These are phyloP conservation scores for Ochropacha duplaris DNA, from an alignment of 2,888 invertebrate genomes.

Conservation along the genomic window DNA sequence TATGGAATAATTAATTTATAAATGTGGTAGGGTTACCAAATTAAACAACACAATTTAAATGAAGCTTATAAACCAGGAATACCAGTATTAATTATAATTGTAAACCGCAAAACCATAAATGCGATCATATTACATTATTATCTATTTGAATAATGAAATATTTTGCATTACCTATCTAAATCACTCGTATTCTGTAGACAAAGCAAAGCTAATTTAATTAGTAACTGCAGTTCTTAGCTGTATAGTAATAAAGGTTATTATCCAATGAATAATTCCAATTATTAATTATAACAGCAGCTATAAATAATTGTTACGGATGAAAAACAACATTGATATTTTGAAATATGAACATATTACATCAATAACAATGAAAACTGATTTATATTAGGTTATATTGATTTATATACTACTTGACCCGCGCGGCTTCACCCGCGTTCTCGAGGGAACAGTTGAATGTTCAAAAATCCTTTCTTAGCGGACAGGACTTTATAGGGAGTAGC, in stretches of 20 bases:
- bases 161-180: not conserved
- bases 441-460: too few relatives aligned
- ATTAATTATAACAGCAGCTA: not conserved
- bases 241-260: not conserved
- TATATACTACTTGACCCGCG: not conserved
- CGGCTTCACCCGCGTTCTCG: too few relatives aligned
- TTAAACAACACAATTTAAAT: not conserved
- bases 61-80: not conserved
- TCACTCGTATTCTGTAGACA: not conserved
- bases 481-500: too few relatives aligned
- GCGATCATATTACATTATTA: not conserved
- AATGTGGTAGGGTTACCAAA: not conserved
- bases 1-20: not conserved
- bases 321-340: not conserved
- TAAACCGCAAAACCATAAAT: not conserved
- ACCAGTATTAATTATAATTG: not conserved
- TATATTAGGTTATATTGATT: too few relatives aligned
- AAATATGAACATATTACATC: not conserved
- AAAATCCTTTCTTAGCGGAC: too few relatives aligned
- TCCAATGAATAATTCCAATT: not conserved
- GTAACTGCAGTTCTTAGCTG: not conserved
- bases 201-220: not conserved
- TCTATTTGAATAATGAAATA: not conserved
- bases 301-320: not conserved
- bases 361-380: not conserved